Conservation (phyloP, 1,140 invertebrate genomes). For the Apis dorsata region DNA sequence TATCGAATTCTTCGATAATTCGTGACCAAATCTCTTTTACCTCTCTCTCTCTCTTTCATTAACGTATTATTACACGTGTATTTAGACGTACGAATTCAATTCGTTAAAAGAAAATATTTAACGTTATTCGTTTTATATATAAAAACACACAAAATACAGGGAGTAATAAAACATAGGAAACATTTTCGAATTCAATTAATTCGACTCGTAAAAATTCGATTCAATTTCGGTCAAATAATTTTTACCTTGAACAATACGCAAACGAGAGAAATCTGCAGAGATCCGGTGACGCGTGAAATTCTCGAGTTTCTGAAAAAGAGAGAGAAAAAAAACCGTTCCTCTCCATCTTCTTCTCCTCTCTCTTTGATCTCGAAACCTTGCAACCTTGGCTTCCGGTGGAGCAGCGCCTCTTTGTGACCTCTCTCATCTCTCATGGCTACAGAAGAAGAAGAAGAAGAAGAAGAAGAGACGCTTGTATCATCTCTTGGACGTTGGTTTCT, state of each 20-base stretch:
- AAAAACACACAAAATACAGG: too few relatives aligned
- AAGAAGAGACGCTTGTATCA: conserved; percentile 23
- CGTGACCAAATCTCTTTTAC: not conserved
- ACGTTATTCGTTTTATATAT: too few relatives aligned
- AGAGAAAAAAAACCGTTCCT: not conserved
- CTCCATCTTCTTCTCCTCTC: not conserved
- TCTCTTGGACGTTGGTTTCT: conserved; percentile 13
- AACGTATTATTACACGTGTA: too few relatives aligned
- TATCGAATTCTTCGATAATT: not conserved
- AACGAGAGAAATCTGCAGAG: too few relatives aligned
- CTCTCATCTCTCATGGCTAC: not conserved
- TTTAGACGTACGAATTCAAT: too few relatives aligned
- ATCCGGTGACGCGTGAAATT: not conserved
- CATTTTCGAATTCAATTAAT: too few relatives aligned
- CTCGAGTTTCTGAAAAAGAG: not conserved
- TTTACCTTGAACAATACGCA: too few relatives aligned
- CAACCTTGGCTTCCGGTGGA: conserved; percentile 24
- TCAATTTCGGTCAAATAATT: too few relatives aligned
- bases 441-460: not conserved
- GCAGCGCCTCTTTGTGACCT: not conserved
- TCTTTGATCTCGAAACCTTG: not conserved
- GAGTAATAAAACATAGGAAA: too few relatives aligned
- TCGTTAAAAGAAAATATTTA: too few relatives aligned
- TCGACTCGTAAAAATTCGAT: too few relatives aligned
- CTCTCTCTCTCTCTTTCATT: not conserved